Conservation (phyloP, 2,113 vertebrate genomes). For the Cisticola juncidis region DNA sequence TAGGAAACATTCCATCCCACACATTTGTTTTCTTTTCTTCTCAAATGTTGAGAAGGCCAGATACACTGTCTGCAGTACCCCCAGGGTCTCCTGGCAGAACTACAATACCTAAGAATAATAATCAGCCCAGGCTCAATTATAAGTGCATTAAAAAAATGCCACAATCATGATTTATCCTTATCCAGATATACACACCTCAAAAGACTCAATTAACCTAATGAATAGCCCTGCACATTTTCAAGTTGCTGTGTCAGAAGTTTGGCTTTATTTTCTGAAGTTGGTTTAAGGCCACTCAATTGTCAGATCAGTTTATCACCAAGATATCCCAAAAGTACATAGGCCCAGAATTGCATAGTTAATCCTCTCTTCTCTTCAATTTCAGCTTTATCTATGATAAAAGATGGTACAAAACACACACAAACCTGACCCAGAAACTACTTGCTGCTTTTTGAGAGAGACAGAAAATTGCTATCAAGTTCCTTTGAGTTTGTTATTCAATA, state of each 20-base stretch:
- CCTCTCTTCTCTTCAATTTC: background rate
- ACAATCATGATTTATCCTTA: background rate
- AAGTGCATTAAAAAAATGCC: background rate
- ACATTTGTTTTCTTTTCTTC: slow-evolving; percentile 1
- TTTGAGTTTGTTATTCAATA: background rate
- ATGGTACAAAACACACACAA: background rate
- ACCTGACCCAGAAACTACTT: background rate
- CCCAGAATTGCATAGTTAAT: background rate
- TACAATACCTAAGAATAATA: background rate
- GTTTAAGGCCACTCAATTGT: background rate
- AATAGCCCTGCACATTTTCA: background rate
- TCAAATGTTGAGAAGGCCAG: background rate
- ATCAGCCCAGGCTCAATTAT: background rate
- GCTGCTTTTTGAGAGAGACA: background rate
- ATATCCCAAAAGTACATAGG: background rate
- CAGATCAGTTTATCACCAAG: background rate
- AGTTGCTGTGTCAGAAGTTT: background rate
- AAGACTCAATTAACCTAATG: background rate
- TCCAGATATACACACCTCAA: background rate
- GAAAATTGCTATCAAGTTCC: background rate
- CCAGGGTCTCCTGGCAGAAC: background rate
- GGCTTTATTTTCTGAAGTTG: background rate
- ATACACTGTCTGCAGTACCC: background rate
- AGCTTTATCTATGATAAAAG: background rate
- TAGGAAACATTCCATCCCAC: background rate